Base-by-base conservation (phyloP, 2,888 invertebrate species). In the Lasioglossum vierecki region DNA sequence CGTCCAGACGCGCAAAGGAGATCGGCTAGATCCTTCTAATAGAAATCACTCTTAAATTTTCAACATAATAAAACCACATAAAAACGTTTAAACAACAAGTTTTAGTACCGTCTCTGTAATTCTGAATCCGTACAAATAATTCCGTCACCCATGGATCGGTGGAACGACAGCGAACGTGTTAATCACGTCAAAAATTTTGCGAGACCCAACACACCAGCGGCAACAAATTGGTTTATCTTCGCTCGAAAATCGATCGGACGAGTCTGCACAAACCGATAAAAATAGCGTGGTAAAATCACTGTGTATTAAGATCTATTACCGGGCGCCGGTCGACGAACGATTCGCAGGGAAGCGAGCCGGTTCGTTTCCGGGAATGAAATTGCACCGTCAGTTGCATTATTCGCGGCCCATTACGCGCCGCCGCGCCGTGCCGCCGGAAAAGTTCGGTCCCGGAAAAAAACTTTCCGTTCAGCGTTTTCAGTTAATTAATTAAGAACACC, bases 401-500 rank as follows among this genome's bases (percentile, higher is more conserved):
- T 74, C 70, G 53, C 35, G 83, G 63, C 60, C 83, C 75, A 83
- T 83, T 78, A 78, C 71, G 70, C 71, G 41, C 35, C 26, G n/a
- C 11, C 26, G 63, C 57, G 46, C 15, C 46, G 46, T 8, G n/a
- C 13, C 60, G 30, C 57, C 66, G 11, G 74, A 49, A 49, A 70
- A 84, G 44, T 83, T 78, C 71, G 44, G 9, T 9, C 44, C 0
- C n/a, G 26, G 30, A 18, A 39, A 53, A 53, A 83, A 84, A 73
- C n/a, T 79, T 84, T 73, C 57, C 49, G 79, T 41, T 60, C 79
- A 44, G 46, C 83, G 79, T 71, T 83, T 63, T 78, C 76, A 73
- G 63, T 85, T 85, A 85, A 85, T 85, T 85, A 79, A 74, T 76
- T 77, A 79, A 79, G 79, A 63, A 30, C 15, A 68, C 83, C 46